phyloP scores from a whole-genome alignment of 2,888 invertebrate genomes.

The Sepioteuthis lessoniana region DNA sequence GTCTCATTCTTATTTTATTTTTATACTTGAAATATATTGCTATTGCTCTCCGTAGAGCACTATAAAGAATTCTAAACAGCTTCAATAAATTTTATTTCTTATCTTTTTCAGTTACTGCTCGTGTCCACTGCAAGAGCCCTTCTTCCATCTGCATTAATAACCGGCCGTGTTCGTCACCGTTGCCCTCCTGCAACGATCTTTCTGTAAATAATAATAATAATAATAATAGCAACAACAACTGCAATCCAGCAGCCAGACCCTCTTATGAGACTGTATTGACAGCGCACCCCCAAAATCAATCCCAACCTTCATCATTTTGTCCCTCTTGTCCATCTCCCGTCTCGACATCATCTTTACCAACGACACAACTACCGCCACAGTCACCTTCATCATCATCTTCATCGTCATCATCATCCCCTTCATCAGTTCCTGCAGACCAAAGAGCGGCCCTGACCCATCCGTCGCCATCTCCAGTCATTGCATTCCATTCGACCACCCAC shows the following conservation, averaged over 20 bases:
- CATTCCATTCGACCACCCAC: constrained; percentile 36
- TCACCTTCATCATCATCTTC: neutral
- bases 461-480: constrained; percentile 43
- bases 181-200: constrained; percentile 24
- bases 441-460: constrained; percentile 36
- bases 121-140: constrained; percentile 40
- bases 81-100: no score
- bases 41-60: no score
- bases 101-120: constrained; percentile 38
- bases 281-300: neutral
- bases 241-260: neutral
- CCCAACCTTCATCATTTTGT: constrained; percentile 6
- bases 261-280: constrained; percentile 41
- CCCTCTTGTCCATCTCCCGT: constrained; percentile 14
- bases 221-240: neutral
- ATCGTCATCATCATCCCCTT: neutral
- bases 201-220: constrained; percentile 39
- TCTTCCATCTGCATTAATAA: constrained; percentile 25
- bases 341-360: neutral
- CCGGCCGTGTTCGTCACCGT: constrained; percentile 42
- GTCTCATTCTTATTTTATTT: no score
- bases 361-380: neutral
- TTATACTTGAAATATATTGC: no score
- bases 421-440: constrained; percentile 38
- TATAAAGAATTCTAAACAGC: no score